Percentiles rank a stretch among this genome's conserved stretches.
Conservation (phyloP, 2,797 vertebrate genomes). For the Loriculus beryllinus region DNA sequence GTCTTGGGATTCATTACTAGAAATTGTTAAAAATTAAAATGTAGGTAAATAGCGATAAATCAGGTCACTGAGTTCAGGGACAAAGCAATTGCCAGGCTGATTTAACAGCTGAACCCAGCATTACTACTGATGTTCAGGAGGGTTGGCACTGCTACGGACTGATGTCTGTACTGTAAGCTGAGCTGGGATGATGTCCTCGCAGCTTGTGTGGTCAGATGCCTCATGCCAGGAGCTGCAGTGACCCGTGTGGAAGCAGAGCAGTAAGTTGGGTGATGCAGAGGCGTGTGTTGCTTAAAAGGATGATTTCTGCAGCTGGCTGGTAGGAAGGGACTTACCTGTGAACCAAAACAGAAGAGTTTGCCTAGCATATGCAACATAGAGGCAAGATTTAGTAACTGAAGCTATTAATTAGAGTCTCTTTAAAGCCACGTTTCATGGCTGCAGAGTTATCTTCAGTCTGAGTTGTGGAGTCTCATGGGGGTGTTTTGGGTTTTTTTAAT, state of each 20-base stretch:
- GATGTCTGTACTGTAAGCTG: neutral
- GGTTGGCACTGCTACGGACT: neutral
- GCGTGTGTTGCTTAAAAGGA: neutral
- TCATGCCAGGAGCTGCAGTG: neutral
- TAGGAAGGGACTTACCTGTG: neutral
- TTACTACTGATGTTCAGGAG: neutral
- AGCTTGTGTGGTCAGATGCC: neutral
- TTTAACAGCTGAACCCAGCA: accelerated
- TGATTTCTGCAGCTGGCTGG: neutral
- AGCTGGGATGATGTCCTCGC: accelerated
- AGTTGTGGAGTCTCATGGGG: constrained; percentile 23
- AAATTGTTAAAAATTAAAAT: neutral
- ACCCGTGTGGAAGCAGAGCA: neutral
- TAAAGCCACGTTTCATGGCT: neutral
- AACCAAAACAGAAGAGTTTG: neutral
- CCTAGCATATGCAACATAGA: neutral
- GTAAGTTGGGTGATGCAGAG: neutral
- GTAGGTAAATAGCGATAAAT: neutral
- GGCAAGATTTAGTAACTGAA: neutral
- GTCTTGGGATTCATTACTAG: neutral
- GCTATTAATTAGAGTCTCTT: neutral
- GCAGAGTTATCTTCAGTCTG: neutral
- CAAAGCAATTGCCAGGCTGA: neutral
- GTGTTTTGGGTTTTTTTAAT: neutral
- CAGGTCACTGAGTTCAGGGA: neutral